Conservation (phyloP, 2,888 invertebrate genomes). For the Byasa hedistus region DNA sequence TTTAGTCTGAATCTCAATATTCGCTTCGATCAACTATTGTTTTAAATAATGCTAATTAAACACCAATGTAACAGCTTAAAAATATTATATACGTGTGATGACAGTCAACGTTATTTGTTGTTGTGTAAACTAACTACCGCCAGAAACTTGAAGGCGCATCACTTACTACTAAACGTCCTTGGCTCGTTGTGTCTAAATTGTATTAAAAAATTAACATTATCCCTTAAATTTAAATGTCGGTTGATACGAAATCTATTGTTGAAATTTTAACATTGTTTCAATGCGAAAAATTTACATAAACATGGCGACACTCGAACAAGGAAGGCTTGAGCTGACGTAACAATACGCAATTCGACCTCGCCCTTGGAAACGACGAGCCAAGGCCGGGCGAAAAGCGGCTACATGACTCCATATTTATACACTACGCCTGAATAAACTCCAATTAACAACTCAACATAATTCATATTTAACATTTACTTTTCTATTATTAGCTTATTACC, state of each 20-base stretch:
- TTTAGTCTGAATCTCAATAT: neutral
- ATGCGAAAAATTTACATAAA: conserved; percentile 8
- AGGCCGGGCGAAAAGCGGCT: conserved; percentile 16
- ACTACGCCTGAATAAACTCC: conserved; percentile 10
- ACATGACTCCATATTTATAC: conserved; percentile 6
- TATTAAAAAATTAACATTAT: too few relatives aligned
- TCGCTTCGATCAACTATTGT: too few relatives aligned
- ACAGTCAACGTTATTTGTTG: too few relatives aligned
- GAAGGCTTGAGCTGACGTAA: conserved; percentile 26
- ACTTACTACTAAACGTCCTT: too few relatives aligned
- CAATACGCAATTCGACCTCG: conserved; percentile 28
- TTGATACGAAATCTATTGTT: too few relatives aligned
- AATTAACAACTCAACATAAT: conserved; percentile 10
- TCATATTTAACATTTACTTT: neutral
- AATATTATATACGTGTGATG: too few relatives aligned
- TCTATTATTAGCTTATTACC: neutral
- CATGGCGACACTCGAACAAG: conserved; percentile 19
- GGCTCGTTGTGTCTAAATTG: too few relatives aligned
- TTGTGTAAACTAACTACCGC: too few relatives aligned
- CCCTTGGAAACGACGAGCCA: conserved; percentile 20
- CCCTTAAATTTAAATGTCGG: too few relatives aligned
- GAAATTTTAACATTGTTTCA: neutral
- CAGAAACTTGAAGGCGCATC: too few relatives aligned
- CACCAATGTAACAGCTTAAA: too few relatives aligned
- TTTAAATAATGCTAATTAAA: too few relatives aligned